Evolutionary conservation across 2,888 invertebrate genomes (phyloP).

Genomic region (Epirrhoe alternata): DNA sequence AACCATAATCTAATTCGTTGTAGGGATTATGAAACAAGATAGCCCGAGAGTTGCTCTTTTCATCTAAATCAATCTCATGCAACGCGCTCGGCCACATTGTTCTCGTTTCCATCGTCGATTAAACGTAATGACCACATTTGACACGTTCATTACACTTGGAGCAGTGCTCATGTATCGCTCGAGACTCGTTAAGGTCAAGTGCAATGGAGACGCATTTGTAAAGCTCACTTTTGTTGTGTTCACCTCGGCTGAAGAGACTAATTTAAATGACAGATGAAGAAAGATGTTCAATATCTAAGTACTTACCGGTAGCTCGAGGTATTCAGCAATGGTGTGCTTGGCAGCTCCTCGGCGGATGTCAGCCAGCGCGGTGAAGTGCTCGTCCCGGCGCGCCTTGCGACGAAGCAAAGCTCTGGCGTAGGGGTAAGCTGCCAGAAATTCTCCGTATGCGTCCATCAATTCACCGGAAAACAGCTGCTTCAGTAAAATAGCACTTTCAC

Average conservation of each 20-base stretch:
- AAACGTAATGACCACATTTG: constrained; percentile 75
- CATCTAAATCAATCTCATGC: constrained; percentile 74
- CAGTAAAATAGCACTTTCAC: constrained; percentile 76
- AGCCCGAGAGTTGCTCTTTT: constrained; percentile 56
- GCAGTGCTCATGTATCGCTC: constrained; percentile 43
- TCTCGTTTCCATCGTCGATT: constrained; percentile 70
- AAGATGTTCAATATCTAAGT: constrained; percentile 32
- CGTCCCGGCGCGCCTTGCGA: constrained; percentile 86
- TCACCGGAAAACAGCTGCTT: constrained; percentile 87
- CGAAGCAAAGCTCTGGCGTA: constrained; percentile 86
- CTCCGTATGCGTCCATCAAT: constrained; percentile 88
- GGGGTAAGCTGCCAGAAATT: constrained; percentile 86
- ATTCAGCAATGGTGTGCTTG: constrained; percentile 86
- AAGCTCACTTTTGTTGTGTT: constrained; percentile 54
- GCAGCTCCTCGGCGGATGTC: constrained; percentile 88
- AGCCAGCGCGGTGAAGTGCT: constrained; percentile 88
- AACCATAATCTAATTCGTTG: neutral
- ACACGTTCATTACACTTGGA: constrained; percentile 65
- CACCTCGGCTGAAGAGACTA: constrained; percentile 43
- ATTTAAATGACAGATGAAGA: constrained; percentile 40
- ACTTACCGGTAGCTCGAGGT: constrained; percentile 90
- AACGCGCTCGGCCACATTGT: constrained; percentile 66
- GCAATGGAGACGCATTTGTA: constrained; percentile 61
- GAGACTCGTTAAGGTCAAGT: constrained; percentile 65
- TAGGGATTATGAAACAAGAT: constrained; percentile 18